phyloP scores from a whole-genome alignment of 2,888 invertebrate genomes.

The Pristionchus mayeri region DNA sequence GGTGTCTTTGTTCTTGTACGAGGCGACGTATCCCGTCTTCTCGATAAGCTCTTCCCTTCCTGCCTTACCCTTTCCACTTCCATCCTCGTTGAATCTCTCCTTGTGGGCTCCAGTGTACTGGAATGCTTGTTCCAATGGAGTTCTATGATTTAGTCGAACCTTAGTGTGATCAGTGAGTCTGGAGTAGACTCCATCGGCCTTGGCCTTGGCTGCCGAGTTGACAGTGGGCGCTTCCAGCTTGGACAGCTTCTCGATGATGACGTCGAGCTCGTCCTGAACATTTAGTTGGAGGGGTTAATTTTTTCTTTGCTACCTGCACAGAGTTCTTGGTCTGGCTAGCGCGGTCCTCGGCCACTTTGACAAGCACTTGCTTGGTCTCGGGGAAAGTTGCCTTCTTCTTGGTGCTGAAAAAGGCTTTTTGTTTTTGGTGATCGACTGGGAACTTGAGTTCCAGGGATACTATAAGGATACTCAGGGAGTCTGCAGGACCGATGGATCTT shows the following conservation, averaged over 20 bases:
- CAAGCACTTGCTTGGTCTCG: slow-evolving; percentile 74
- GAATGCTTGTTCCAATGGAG: not conserved
- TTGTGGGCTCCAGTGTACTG: slow-evolving; percentile 76
- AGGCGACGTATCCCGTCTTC: slow-evolving; percentile 75
- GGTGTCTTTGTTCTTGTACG: slow-evolving; percentile 77
- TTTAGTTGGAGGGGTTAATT: not conserved
- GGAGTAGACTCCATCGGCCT: slow-evolving; percentile 73
- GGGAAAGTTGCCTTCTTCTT: slow-evolving; percentile 76
- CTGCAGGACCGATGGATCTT: no score
- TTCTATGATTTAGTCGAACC: not conserved
- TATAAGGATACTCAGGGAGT: no score
- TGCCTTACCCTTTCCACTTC: slow-evolving; percentile 75
- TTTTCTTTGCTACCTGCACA: slow-evolving; percentile 64
- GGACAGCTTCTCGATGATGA: slow-evolving; percentile 71
- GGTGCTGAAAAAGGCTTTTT: slow-evolving; percentile 60
- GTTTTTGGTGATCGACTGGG: no score
- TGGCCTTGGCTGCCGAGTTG: slow-evolving; percentile 69
- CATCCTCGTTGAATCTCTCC: slow-evolving; percentile 76
- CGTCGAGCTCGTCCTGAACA: slow-evolving; percentile 73
- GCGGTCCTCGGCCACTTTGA: slow-evolving; percentile 71
- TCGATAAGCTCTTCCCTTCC: slow-evolving; percentile 71
- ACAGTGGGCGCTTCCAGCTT: slow-evolving; percentile 72
- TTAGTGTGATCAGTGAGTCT: slow-evolving; percentile 76
- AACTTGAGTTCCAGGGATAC: no score
- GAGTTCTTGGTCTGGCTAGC: slow-evolving; percentile 70